These are phyloP conservation scores for Sapayoa aenigma DNA, from an alignment of 2,113 vertebrate species.

Conservation along the genomic window DNA sequence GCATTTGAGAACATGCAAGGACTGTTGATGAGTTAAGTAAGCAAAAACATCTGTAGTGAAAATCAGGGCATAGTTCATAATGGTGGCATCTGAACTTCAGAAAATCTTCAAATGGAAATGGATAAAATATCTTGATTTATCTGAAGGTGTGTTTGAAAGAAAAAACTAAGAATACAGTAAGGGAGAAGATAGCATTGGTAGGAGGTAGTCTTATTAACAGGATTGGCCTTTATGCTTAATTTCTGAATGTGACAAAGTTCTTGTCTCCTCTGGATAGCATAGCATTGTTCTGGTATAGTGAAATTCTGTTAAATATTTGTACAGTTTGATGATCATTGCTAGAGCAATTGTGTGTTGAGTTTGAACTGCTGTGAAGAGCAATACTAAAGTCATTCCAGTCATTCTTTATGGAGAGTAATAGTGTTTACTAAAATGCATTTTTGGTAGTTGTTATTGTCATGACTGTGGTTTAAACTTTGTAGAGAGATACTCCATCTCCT, in stretches of 20 bases:
- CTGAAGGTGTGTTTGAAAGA: not conserved
- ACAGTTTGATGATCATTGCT: not conserved
- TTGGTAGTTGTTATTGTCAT: not conserved
- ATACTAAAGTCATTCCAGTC: not conserved
- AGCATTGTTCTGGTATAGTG: not conserved
- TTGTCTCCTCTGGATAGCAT: not conserved
- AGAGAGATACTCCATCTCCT: not conserved
- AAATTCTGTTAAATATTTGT: not conserved
- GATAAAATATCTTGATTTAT: not conserved
- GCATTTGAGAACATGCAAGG: not conserved
- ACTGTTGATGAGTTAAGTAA: not conserved
- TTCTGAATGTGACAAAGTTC: not conserved
- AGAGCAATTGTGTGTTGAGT: not conserved
- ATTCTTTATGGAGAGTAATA: not conserved
- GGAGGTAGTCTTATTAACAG: not conserved
- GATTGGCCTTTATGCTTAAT: not conserved
- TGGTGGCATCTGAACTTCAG: not conserved
- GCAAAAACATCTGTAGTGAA: not conserved
- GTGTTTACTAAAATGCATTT: not conserved
- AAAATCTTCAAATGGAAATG: not conserved
- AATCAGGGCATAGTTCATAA: not conserved
- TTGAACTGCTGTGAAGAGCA: not conserved
- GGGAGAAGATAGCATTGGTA: not conserved
- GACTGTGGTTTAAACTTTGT: not conserved
- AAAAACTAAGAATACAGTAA: not conserved